Evolutionary conservation across 2,113 vertebrate genomes (phyloP).

Genomic region (Alaudala cheleensis): DNA sequence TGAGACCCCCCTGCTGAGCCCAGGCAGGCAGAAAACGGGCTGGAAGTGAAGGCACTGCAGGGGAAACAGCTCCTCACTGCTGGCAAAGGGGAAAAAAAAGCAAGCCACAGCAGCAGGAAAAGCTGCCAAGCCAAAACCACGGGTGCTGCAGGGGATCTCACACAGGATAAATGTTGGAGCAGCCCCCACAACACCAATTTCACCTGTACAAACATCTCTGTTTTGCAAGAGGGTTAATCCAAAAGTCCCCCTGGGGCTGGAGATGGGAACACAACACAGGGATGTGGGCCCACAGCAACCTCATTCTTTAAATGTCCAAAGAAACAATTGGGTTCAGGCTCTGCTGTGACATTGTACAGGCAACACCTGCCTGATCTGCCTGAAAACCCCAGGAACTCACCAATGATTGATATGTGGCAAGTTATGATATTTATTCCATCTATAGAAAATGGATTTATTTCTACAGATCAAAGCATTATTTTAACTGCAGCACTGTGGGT

Average conservation of each 20-base stretch:
- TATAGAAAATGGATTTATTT: neutral
- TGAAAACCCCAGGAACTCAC: neutral
- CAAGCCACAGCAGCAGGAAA: neutral
- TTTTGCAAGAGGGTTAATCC: neutral
- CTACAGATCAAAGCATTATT: neutral
- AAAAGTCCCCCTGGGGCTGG: neutral
- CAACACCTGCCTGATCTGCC: neutral
- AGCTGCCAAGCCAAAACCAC: neutral
- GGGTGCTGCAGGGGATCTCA: neutral
- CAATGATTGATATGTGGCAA: neutral
- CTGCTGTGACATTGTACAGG: neutral
- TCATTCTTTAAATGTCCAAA: neutral
- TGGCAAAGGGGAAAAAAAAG: neutral
- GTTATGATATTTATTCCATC: neutral
- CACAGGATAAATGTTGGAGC: rapidly evolving
- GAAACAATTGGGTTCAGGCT: neutral
- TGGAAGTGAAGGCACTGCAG: neutral
- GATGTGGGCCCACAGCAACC: neutral
- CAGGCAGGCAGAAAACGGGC: rapidly evolving
- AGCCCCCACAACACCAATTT: neutral
- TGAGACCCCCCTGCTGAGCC: neutral
- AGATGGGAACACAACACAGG: neutral
- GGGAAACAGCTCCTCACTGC: neutral
- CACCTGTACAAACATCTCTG: neutral
- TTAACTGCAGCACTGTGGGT: neutral